A percentile compares a stretch with the other conserved stretches of the same genome.
phyloP scores from a whole-genome alignment of 2,113 vertebrate genomes.

The Urocynchramus pylzowi region DNA sequence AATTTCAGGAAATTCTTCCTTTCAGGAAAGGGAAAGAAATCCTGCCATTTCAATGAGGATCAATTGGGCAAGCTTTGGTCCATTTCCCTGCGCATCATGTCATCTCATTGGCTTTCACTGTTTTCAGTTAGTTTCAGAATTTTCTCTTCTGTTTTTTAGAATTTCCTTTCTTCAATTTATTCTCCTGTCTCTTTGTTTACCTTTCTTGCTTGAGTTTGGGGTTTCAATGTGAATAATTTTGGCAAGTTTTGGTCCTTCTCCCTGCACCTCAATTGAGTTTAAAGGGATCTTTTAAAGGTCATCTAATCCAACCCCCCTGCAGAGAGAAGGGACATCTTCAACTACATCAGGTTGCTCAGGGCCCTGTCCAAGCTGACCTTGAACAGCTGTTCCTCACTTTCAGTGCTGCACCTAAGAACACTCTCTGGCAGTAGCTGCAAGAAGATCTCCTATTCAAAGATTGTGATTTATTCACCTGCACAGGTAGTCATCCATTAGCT shows the following conservation, averaged over 20 bases:
- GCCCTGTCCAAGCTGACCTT: not conserved
- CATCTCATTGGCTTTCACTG: not conserved
- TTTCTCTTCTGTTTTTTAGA: not conserved
- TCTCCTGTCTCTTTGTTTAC: not conserved
- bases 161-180: not conserved
- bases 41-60: not conserved
- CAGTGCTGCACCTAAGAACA: not conserved
- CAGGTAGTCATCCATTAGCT: not conserved
- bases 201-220: not conserved
- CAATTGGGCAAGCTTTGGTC: not conserved
- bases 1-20: not conserved
- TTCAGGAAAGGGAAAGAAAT: not conserved
- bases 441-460: not conserved
- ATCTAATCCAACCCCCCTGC: not conserved
- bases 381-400: not conserved
- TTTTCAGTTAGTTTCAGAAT: not conserved
- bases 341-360: not conserved
- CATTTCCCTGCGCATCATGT: not conserved
- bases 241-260: not conserved
- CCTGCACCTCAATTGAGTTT: not conserved
- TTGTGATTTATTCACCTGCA: not conserved
- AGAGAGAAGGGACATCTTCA: not conserved
- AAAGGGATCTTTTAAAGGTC: not conserved
- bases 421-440: not conserved
- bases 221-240: not conserved